Base-by-base conservation (phyloP, 2,113 vertebrate genomes). In the Campylorhamphus procurvoides region DNA sequence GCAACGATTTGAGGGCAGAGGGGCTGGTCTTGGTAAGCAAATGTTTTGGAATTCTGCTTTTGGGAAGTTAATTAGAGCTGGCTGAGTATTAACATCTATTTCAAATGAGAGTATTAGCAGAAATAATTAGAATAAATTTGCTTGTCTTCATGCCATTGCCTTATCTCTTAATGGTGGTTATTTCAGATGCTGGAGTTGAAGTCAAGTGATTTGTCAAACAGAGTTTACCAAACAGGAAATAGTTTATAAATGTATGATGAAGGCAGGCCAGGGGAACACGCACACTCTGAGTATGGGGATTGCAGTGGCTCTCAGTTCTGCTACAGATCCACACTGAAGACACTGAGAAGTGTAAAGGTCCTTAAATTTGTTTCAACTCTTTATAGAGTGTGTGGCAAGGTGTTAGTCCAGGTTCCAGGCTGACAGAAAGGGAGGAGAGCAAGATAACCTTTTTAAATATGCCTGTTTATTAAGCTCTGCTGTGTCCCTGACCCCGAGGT, bases 31-130 rank as follows among this genome's bases (percentile, higher is more conserved):
- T 67, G 72, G 78, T 95, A 91, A 90, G 62, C 39, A 93, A 82
- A 10, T 33, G 29, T 47, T 95, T 90, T 91, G 52, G 87, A 91
- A 74, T 84, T 73, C 59, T 77, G 20, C 37, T 91, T 93, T 96
- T 81, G 72, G 60, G 87, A 95, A 80, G 63, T 29, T 85, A 67
- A 90, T 46, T 28, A 42, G 25, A 83, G 35, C 67, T 80, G 74
- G 55, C 15, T 50, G 33, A 85, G 11, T 55, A 55, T 50, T 66
- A 79, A 47, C 31, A 31, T 80, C 22, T 52, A 33, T 73, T 91
- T 82, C 29, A 58, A 76, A 67, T 42, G n/a, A 60, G n/a, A 40
- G 4, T 11, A 3, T 44, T 74, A 67, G 40, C 75, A 92, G 75
- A 91, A 83, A 47, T 42, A 84, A 69, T 83, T 58, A 67, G 58